Evolutionary conservation across 2,797 vertebrate species (phyloP).

Genomic region (Lacerta agilis): DNA sequence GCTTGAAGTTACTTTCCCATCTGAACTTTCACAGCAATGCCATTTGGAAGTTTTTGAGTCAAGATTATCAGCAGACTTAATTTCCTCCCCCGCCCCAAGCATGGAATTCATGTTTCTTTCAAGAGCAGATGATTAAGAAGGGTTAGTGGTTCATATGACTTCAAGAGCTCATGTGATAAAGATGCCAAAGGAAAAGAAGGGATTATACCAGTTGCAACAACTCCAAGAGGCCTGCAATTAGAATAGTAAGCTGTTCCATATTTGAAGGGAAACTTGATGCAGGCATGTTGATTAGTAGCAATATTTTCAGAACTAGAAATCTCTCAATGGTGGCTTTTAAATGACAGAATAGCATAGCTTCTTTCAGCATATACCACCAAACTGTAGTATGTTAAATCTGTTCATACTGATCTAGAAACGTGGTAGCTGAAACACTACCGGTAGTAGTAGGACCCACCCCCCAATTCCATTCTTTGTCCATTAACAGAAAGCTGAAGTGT

Average conservation of each 20-base stretch:
- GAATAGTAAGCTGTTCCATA: constrained; percentile 15
- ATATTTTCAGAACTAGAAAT: constrained; percentile 26
- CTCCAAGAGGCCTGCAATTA: neutral
- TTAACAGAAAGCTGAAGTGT: constrained; percentile 21
- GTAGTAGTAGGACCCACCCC: too few relatives aligned
- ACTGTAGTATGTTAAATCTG: neutral
- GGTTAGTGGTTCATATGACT: constrained; percentile 61
- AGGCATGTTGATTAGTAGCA: neutral
- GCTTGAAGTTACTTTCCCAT: constrained; percentile 27
- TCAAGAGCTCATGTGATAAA: constrained; percentile 47
- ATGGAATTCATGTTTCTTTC: constrained; percentile 47
- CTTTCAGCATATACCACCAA: neutral
- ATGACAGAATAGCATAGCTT: neutral
- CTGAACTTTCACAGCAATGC: constrained; percentile 46
- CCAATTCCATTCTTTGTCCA: neutral
- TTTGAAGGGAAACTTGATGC: neutral
- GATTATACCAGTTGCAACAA: neutral
- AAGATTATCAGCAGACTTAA: constrained; percentile 36
- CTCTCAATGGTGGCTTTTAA: neutral
- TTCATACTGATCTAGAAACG: neutral
- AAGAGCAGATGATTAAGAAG: constrained; percentile 51
- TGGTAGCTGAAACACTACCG: neutral
- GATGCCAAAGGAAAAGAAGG: constrained; percentile 9
- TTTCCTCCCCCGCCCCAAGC: constrained; percentile 26
- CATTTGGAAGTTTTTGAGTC: constrained; percentile 29